phyloP scores from a whole-genome alignment of 2,797 vertebrate genomes.

The Geotrypetes seraphini region DNA sequence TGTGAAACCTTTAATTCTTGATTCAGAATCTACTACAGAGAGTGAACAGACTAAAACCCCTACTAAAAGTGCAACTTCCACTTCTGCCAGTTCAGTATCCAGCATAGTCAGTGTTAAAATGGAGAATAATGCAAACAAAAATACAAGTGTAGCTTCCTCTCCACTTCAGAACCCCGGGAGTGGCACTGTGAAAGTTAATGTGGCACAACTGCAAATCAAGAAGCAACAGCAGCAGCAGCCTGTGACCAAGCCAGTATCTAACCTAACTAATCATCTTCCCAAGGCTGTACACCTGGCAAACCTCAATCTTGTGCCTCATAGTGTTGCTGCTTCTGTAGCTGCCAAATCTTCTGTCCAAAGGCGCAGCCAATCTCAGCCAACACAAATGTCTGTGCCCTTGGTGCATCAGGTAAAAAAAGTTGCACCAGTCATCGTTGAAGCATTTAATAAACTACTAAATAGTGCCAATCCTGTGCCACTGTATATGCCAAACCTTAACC shows the following conservation, averaged over 20 bases:
- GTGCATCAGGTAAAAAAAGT: slow-evolving; percentile 87
- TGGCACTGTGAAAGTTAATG: slow-evolving; percentile 35
- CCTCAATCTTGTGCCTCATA: slow-evolving; percentile 91
- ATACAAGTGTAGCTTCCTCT: slow-evolving; percentile 17
- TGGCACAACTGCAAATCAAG: slow-evolving; percentile 38
- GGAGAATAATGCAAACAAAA: slow-evolving; percentile 31
- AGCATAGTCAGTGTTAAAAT: slow-evolving; percentile 37
- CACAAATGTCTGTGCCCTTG: slow-evolving; percentile 74
- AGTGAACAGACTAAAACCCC: slow-evolving; percentile 35
- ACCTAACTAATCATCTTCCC: slow-evolving; percentile 61
- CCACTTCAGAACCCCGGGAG: slow-evolving; percentile 30
- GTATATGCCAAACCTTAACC: slow-evolving; percentile 82
- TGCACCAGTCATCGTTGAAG: slow-evolving; percentile 64
- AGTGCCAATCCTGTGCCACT: slow-evolving; percentile 81
- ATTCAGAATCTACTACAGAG: slow-evolving; percentile 20
- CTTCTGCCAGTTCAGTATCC: slow-evolving; percentile 15
- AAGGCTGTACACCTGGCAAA: slow-evolving; percentile 95
- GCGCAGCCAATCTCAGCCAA: slow-evolving; percentile 52
- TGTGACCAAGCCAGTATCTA: slow-evolving; percentile 10
- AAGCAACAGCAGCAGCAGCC: slow-evolving; percentile 49
- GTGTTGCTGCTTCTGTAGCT: slow-evolving; percentile 78
- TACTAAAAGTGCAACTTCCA: slow-evolving; percentile 18
- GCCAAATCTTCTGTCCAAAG: slow-evolving; percentile 63
- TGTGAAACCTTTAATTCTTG: slow-evolving; percentile 39
- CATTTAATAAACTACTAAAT: slow-evolving; percentile 78